A percentile compares a stretch with the other conserved stretches of the same genome.
These are phyloP conservation scores for Pogonocichla stellata DNA, from an alignment of 2,113 vertebrate species.

Conservation along the genomic window DNA sequence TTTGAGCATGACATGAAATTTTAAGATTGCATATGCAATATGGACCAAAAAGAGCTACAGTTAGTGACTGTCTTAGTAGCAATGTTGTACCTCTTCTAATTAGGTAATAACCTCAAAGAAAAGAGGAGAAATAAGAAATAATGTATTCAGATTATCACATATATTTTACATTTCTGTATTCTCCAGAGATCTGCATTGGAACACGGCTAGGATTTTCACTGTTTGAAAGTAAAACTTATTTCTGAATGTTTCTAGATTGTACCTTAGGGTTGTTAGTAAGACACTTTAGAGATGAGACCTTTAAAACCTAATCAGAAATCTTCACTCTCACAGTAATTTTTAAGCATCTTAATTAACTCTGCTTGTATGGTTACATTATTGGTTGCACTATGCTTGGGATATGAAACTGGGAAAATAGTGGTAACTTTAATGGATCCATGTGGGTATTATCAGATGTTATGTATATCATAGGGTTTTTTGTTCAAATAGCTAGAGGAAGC, in stretches of 20 bases:
- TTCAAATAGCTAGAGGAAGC: slow-evolving; percentile 86
- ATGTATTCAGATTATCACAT: neutral
- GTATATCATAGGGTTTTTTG: neutral
- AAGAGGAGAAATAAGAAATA: neutral
- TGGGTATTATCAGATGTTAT: neutral
- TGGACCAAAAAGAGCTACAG: neutral
- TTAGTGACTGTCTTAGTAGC: neutral
- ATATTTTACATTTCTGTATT: neutral
- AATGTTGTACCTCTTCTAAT: neutral
- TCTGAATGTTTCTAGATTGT: neutral
- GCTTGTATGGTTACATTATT: neutral
- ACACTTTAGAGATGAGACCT: neutral
- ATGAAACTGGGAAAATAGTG: neutral
- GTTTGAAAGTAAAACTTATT: neutral
- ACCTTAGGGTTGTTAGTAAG: neutral
- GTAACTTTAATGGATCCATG: neutral
- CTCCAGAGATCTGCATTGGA: neutral
- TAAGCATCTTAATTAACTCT: neutral
- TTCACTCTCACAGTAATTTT: neutral
- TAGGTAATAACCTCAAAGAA: neutral
- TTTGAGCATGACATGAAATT: neutral
- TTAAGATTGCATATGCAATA: neutral
- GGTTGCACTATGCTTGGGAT: neutral
- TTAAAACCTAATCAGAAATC: neutral
- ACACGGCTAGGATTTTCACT: neutral